These are phyloP conservation scores for Alloscopus bannaensis DNA, from an alignment of 2,888 invertebrate species.

Conservation along the genomic window DNA sequence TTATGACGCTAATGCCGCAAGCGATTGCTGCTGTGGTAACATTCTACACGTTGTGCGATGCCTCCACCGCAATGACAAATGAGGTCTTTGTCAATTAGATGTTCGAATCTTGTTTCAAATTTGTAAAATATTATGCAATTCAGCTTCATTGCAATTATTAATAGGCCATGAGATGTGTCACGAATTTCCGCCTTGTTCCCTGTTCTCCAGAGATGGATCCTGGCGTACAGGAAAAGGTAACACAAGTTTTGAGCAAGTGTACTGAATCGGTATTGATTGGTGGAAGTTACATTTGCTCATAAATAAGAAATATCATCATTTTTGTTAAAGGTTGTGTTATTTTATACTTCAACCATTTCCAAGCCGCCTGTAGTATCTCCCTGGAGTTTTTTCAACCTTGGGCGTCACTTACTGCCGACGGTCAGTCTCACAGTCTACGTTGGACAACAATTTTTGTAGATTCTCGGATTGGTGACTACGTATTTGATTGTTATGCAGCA, in stretches of 20 bases:
- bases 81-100: background rate
- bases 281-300: background rate
- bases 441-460: no score
- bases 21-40: background rate
- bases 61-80: background rate
- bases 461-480: no score
- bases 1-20: background rate
- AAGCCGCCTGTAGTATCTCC: conserved; percentile 10
- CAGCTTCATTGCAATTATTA: background rate
- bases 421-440: no score
- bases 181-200: background rate
- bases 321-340: background rate
- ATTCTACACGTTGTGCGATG: background rate
- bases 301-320: background rate
- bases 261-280: background rate
- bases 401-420: background rate
- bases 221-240: background rate
- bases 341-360: conserved; percentile 3
- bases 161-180: background rate
- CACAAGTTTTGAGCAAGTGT: background rate
- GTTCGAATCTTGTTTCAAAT: background rate
- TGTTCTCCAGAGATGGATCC: background rate
- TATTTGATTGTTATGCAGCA: no score
- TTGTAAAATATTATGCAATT: background rate
- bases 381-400: background rate